These are phyloP conservation scores for Cyclina sinensis DNA, from an alignment of 1,140 invertebrate species.

Conservation along the genomic window DNA sequence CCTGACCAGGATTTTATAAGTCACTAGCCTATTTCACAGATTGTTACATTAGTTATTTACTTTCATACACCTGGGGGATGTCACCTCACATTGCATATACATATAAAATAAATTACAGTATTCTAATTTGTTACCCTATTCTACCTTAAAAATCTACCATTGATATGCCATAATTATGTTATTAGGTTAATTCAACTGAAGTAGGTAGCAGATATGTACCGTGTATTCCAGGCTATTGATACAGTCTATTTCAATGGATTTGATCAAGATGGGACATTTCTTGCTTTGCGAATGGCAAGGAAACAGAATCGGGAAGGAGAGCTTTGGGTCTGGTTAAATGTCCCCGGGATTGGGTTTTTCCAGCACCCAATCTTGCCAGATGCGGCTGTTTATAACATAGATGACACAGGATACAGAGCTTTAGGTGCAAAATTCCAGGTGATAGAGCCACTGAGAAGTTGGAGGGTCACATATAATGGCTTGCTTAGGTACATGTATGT, in stretches of 20 bases:
- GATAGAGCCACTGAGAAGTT: constrained; percentile 87
- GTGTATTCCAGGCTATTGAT: constrained; percentile 76
- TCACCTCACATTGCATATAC: too few relatives aligned
- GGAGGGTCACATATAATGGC: constrained; percentile 90
- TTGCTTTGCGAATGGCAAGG: constrained; percentile 72
- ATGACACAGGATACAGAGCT: constrained; percentile 87
- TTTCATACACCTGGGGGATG: neutral
- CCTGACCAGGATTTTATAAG: too few relatives aligned
- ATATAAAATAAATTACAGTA: too few relatives aligned
- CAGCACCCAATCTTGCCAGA: constrained; percentile 86
- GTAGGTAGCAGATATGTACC: too few relatives aligned
- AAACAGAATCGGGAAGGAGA: constrained; percentile 71
- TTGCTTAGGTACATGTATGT: constrained; percentile 84
- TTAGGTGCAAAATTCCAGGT: constrained; percentile 88
- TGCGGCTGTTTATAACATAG: constrained; percentile 81
- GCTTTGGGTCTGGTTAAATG: constrained; percentile 75
- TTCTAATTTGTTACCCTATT: too few relatives aligned
- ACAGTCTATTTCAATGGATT: constrained; percentile 76
- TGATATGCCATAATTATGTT: too few relatives aligned
- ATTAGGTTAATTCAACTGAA: too few relatives aligned
- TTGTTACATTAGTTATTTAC: too few relatives aligned
- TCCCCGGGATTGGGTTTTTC: constrained; percentile 75
- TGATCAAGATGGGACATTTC: constrained; percentile 67
- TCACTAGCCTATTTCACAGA: too few relatives aligned
- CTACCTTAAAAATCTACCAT: too few relatives aligned